phyloP scores from a whole-genome alignment of 2,113 vertebrate genomes.

The Synchiropus splendidus region DNA sequence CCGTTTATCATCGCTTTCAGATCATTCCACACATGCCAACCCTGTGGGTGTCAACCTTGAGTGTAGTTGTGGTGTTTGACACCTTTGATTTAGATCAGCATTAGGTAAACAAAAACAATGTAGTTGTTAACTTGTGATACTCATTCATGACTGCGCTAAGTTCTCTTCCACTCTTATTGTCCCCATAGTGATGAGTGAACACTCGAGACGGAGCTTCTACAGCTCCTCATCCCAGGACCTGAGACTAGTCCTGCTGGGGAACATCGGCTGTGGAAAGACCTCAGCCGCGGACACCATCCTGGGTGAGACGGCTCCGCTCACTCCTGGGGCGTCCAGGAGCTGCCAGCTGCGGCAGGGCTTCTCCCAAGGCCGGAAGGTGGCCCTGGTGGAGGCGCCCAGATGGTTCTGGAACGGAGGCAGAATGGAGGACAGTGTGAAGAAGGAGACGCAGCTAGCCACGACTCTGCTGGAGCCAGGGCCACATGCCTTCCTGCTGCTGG shows the following conservation, averaged over 20 bases:
- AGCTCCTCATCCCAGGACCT: slow-evolving; percentile 26
- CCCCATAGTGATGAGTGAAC: slow-evolving; percentile 38
- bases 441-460: slow-evolving; percentile 49
- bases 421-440: slow-evolving; percentile 44
- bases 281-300: slow-evolving; percentile 61
- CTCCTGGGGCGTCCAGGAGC: slow-evolving; percentile 15
- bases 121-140: no score
- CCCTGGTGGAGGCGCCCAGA: slow-evolving; percentile 61
- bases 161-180: neutral
- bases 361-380: slow-evolving; percentile 42
- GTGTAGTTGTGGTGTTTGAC: no score
- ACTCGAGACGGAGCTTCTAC: neutral
- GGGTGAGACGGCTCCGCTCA: slow-evolving; percentile 15
- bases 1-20: no score
- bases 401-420: slow-evolving; percentile 64
- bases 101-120: no score
- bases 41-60: no score
- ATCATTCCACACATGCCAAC: no score
- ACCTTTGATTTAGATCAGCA: no score
- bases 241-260: slow-evolving; percentile 61
- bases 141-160: no score
- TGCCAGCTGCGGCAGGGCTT: slow-evolving; percentile 39
- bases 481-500: slow-evolving; percentile 60
- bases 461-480: slow-evolving; percentile 42
- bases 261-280: slow-evolving; percentile 68